phyloP scores from a whole-genome alignment of 1,140 invertebrate species.

The Lordiphosa collinella region DNA sequence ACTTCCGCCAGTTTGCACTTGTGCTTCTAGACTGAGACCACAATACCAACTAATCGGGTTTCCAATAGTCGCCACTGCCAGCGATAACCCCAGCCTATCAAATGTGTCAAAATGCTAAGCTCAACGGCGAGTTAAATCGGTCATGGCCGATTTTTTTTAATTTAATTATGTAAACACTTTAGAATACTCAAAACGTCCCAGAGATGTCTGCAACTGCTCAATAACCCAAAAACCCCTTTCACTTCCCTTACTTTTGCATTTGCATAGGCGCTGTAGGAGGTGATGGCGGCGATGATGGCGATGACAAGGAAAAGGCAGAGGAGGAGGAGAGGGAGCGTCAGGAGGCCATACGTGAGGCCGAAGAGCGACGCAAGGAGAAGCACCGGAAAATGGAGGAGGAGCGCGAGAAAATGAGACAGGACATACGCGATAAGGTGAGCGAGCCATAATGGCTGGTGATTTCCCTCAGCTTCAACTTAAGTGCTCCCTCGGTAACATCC shows the following conservation, averaged over 20 bases:
- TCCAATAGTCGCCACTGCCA: constrained; percentile 9
- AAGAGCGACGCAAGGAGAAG: constrained; percentile 97
- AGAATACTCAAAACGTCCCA: background rate
- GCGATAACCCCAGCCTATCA: constrained; percentile 40
- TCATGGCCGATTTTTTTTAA: constrained; percentile 51
- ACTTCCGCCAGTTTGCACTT: constrained; percentile 37
- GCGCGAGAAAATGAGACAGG: constrained; percentile 97
- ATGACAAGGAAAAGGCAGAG: constrained; percentile 96
- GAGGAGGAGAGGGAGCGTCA: constrained; percentile 96
- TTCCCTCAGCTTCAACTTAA: constrained; percentile 14
- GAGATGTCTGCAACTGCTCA: background rate
- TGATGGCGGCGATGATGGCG: constrained; percentile 92
- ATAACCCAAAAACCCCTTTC: background rate
- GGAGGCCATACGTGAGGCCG: constrained; percentile 95
- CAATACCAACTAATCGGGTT: constrained; percentile 54
- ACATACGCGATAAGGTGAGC: constrained; percentile 97
- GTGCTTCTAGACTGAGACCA: constrained; percentile 23
- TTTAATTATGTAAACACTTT: constrained; percentile 10
- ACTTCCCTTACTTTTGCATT: constrained; percentile 15
- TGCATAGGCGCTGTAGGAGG: constrained; percentile 91
- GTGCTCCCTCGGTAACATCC: constrained; percentile 81
- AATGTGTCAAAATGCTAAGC: constrained; percentile 59
- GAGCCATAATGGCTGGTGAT: background rate
- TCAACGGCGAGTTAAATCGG: constrained; percentile 40
- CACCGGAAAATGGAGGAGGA: constrained; percentile 99